Evolutionary conservation across 1,140 invertebrate genomes (phyloP).

Genomic region (Scaptomyza graminum): DNA sequence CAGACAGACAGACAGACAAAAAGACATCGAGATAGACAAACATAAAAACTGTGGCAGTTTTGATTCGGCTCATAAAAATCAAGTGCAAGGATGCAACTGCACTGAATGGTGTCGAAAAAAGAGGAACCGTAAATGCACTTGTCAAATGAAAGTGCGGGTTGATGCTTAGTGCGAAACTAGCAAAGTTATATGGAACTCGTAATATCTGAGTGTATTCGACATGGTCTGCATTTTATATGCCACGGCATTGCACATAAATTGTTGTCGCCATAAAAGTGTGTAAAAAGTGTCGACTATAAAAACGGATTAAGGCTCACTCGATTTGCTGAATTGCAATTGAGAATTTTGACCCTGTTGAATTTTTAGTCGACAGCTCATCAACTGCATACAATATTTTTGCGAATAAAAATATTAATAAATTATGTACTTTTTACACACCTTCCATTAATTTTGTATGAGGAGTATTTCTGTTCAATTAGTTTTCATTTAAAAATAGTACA

Average conservation of each 20-base stretch:
- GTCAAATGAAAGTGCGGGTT: background rate
- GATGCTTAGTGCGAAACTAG: background rate
- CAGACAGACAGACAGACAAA: background rate
- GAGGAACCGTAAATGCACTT: conserved; percentile 33
- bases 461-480: background rate
- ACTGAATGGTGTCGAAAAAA: conserved; percentile 20
- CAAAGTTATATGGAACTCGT: background rate
- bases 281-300: conserved; percentile 1
- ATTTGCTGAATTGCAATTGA: background rate
- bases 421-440: background rate
- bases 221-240: conserved; percentile 32
- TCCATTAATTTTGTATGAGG: background rate
- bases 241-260: conserved; percentile 19
- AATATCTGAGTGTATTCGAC: background rate
- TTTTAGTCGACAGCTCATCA: background rate
- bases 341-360: background rate
- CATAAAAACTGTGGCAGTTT: conserved; percentile 42
- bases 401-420: background rate
- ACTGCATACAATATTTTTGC: background rate
- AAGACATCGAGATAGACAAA: background rate
- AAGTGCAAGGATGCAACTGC: conserved; percentile 32
- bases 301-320: background rate
- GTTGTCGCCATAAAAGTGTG: conserved; percentile 17
- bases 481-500: background rate
- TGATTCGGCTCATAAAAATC: conserved; percentile 61